Evolutionary conservation across 92 coral and sea anemone species (phyloP), one percentile per base, ranked within the genome.

Genomic region (Porites evermanni): DNA sequence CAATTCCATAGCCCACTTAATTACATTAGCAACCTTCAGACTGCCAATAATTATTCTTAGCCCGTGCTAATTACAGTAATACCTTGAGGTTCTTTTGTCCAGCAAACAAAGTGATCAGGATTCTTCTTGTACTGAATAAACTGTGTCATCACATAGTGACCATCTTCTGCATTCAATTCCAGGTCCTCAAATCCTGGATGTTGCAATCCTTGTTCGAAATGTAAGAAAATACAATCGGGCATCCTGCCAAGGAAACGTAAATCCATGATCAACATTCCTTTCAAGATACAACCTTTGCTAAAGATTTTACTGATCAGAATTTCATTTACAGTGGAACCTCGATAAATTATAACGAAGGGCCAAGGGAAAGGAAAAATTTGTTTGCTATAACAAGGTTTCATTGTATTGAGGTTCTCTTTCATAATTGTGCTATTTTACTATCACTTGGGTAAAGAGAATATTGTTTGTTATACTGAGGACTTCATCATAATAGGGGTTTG

Each of bases 101-200:
- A 96, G 63, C 93, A 90, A 67, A 93, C 63, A 76, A 96, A 96
- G 89, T 96, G 99, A 78, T 96, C 93, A 8, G 99, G 99, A 77
- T 91, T 87, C n/a, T 70, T 75, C 63, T 69, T 82, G 73, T 95
- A 96, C 80, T 93, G 96, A 58, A 96, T 88, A 17, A 96, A 80
- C 70, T 96, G 99, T n/a, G 94, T 87, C 70, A 91, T 64, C 9
- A 71, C 60, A 82, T 91, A 96, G 29, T 60, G 77, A 17, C 87
- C 81, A 54, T 83, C 86, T 52, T 79, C 82, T n/a, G 77, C 86
- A 21, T 77, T 59, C 82, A 91, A 88, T 32, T 59, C 71, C 68
- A 80, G 84, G 47, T 91, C 90, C 72, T 89, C 68, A 66, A 88
- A 91, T 56, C 87, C 90, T 61, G 53, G n/a, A 2, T 74, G 73